A percentile compares a stretch with the other conserved stretches of the same genome.
These are phyloP conservation scores for Rhinogobio ventralis DNA, from an alignment of 2,797 vertebrate species.

Conservation along the genomic window DNA sequence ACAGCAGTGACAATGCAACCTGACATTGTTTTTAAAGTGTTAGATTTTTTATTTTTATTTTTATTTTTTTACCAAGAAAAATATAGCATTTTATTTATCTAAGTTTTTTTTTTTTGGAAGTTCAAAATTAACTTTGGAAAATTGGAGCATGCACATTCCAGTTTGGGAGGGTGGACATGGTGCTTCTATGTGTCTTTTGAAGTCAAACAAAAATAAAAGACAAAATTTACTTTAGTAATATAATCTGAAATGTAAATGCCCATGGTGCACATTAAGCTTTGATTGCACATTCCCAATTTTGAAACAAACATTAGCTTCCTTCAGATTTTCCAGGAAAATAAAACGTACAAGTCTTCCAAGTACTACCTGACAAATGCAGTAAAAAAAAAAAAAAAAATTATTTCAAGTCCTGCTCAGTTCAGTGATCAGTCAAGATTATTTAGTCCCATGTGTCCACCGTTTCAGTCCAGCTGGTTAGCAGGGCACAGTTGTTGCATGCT, in stretches of 20 bases:
- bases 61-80: neutral
- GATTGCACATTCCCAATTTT: constrained; percentile 45
- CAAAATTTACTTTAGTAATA: neutral
- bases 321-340: neutral
- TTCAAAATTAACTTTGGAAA: neutral
- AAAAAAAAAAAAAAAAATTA: neutral
- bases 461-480: constrained; percentile 12
- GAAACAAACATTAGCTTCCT: neutral
- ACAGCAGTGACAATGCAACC: neutral
- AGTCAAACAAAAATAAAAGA: neutral
- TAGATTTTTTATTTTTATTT: neutral
- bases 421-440: constrained; percentile 1
- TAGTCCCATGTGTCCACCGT: neutral
- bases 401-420: constrained; percentile 10
- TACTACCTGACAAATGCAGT: neutral
- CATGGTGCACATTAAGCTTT: neutral
- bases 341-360: neutral
- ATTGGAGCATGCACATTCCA: neutral
- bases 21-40: neutral
- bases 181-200: neutral
- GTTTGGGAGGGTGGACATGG: neutral
- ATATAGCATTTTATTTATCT: neutral
- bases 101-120: neutral
- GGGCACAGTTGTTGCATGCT: constrained; percentile 48
- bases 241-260: neutral